Conservation (phyloP, 2,113 vertebrate species). For the Arenaria interpres region DNA sequence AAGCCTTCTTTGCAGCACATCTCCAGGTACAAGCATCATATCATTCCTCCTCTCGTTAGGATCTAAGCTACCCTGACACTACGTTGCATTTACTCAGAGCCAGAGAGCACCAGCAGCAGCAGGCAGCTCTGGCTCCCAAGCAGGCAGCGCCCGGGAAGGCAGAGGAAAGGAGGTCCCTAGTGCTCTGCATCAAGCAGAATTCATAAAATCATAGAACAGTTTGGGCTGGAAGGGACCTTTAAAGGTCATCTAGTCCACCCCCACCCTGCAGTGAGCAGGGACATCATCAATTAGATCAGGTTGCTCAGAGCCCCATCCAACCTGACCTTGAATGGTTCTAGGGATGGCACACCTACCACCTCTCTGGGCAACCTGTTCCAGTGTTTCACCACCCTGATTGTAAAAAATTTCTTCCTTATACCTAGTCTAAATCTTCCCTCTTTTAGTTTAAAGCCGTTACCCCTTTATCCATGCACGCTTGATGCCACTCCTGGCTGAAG, state of each 20-base stretch:
- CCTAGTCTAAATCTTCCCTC: neutral
- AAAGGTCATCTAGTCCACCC: neutral
- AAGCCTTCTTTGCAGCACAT: neutral
- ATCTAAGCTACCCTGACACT: neutral
- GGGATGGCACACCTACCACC: neutral
- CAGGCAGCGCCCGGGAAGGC: neutral
- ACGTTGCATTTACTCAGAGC: neutral
- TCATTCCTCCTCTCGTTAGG: neutral
- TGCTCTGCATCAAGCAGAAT: neutral
- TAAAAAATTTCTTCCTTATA: neutral
- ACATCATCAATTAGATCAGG: neutral
- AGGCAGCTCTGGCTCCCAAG: neutral
- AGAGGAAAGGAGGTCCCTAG: neutral
- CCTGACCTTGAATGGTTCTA: neutral
- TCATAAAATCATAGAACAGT: neutral
- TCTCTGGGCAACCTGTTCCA: neutral
- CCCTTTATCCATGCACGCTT: neutral
- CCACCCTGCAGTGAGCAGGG: neutral
- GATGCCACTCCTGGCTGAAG: neutral
- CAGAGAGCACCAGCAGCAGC: neutral
- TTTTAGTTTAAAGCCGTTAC: neutral
- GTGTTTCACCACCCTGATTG: neutral
- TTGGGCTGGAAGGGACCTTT: neutral
- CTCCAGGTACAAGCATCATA: fast-evolving
- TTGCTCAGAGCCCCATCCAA: neutral